Percentiles rank a stretch among this genome's conserved stretches.
These are phyloP conservation scores for Thalassophryne amazonica DNA, from an alignment of 2,797 vertebrate genomes.

Conservation along the genomic window DNA sequence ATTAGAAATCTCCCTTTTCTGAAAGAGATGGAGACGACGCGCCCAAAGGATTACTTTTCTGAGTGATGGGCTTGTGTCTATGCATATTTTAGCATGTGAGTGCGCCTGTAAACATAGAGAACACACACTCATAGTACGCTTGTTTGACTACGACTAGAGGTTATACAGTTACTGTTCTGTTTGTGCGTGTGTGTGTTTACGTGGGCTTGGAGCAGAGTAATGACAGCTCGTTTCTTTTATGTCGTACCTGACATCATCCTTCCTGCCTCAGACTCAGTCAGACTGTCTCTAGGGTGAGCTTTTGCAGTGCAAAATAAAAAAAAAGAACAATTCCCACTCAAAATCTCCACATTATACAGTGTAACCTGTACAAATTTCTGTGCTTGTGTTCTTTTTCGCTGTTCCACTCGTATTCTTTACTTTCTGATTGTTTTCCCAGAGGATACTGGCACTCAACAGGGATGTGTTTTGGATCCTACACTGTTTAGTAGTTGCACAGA, in stretches of 20 bases:
- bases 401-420: background rate
- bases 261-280: slow-evolving; percentile 34
- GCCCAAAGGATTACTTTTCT: slow-evolving; percentile 41
- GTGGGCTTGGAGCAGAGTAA: slow-evolving; percentile 3
- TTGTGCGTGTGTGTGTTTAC: background rate
- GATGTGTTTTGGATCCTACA: too few species aligned
- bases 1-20: slow-evolving; percentile 46
- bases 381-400: background rate
- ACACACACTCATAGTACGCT: background rate
- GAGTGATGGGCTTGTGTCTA: slow-evolving; percentile 24
- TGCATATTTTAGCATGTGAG: slow-evolving; percentile 38
- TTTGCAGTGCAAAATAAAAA: slow-evolving; percentile 46
- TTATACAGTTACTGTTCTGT: slow-evolving; percentile 1
- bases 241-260: slow-evolving; percentile 32
- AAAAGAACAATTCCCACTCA: slow-evolving; percentile 48
- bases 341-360: slow-evolving; percentile 29
- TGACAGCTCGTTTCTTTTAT: slow-evolving; percentile 46
- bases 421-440: background rate
- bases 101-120: slow-evolving; percentile 1
- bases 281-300: slow-evolving; percentile 38
- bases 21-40: slow-evolving; percentile 31
- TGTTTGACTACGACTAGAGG: slow-evolving; percentile 4
- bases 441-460: too few species aligned
- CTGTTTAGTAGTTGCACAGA: too few species aligned
- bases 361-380: slow-evolving; percentile 15